Conservation (phyloP, 2,888 invertebrate genomes). For the Phaedon cochleariae region DNA sequence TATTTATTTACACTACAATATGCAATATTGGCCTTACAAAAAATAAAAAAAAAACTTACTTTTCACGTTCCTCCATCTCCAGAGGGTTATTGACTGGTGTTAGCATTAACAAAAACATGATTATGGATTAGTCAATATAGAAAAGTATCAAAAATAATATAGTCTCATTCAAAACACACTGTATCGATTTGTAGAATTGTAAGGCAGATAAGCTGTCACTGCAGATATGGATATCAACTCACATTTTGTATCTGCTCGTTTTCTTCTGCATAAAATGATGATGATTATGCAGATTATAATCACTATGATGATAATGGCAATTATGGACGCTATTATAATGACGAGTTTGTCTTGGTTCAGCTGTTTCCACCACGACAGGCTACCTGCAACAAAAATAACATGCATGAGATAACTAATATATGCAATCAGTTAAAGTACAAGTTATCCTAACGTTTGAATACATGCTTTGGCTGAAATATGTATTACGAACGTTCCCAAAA, state of each 20-base stretch:
- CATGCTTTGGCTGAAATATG: too few relatives aligned
- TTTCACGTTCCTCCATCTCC: conserved; percentile 84
- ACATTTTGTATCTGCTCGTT: conserved; percentile 85
- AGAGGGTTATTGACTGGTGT: conserved; percentile 80
- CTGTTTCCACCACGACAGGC: conserved; percentile 82
- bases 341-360: conserved; percentile 80
- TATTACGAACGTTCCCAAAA: too few relatives aligned
- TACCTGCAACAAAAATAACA: conserved; percentile 67
- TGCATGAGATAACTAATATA: too few relatives aligned
- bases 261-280: conserved; percentile 84
- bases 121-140: conserved; percentile 33
- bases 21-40: conserved; percentile 3
- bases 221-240: conserved; percentile 62
- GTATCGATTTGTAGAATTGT: conserved; percentile 27
- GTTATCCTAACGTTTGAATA: too few relatives aligned
- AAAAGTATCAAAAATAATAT: conserved; percentile 3
- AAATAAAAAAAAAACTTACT: conserved; percentile 71
- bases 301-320: conserved; percentile 77
- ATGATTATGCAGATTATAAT: conserved; percentile 88
- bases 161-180: conserved; percentile 17
- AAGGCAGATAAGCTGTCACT: conserved; percentile 23
- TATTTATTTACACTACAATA: conserved; percentile 28
- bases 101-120: conserved; percentile 58
- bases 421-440: too few relatives aligned
- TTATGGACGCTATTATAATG: conserved; percentile 73